Evolutionary conservation across 2,888 invertebrate genomes (phyloP).

Genomic region (Papilio demoleus): DNA sequence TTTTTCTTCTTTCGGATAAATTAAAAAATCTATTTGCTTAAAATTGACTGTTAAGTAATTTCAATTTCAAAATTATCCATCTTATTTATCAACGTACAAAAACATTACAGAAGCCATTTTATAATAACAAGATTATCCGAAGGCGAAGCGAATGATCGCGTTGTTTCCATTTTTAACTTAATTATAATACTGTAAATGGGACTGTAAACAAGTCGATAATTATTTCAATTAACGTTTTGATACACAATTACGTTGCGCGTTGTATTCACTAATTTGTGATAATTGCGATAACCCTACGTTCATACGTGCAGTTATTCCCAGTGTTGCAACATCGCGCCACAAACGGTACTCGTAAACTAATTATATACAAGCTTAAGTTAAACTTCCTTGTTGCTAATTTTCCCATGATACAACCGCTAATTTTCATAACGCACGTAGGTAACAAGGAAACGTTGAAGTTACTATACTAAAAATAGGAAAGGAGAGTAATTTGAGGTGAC

Average conservation of each 20-base stretch:
- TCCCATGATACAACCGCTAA: slow-evolving; percentile 13
- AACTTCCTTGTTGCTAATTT: slow-evolving; percentile 29
- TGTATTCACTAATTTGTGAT: slow-evolving; percentile 42
- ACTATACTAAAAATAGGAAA: too few species aligned
- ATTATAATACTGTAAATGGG: slow-evolving; percentile 33
- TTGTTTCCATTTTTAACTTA: slow-evolving; percentile 27
- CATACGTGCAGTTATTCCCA: slow-evolving; percentile 39
- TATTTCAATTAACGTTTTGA: slow-evolving; percentile 38
- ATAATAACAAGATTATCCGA: neutral
- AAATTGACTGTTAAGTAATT: too few species aligned
- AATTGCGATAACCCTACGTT: slow-evolving; percentile 42
- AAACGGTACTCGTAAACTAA: slow-evolving; percentile 30
- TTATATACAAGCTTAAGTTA: slow-evolving; percentile 29
- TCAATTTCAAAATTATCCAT: neutral
- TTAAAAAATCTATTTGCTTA: too few species aligned
- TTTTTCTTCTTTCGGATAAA: too few species aligned
- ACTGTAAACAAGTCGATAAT: slow-evolving; percentile 35
- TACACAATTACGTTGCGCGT: slow-evolving; percentile 26
- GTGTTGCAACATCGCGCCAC: slow-evolving; percentile 35
- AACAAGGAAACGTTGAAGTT: neutral
- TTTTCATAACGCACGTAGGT: slow-evolving; percentile 27
- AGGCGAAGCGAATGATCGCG: slow-evolving; percentile 25
- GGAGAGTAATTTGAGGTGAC: too few species aligned
- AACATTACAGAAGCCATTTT: neutral
- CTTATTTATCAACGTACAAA: neutral